Percentiles rank a stretch among this genome's conserved stretches.
These are phyloP conservation scores for Triops cancriformis DNA, from an alignment of 1,140 invertebrate genomes.

Conservation along the genomic window DNA sequence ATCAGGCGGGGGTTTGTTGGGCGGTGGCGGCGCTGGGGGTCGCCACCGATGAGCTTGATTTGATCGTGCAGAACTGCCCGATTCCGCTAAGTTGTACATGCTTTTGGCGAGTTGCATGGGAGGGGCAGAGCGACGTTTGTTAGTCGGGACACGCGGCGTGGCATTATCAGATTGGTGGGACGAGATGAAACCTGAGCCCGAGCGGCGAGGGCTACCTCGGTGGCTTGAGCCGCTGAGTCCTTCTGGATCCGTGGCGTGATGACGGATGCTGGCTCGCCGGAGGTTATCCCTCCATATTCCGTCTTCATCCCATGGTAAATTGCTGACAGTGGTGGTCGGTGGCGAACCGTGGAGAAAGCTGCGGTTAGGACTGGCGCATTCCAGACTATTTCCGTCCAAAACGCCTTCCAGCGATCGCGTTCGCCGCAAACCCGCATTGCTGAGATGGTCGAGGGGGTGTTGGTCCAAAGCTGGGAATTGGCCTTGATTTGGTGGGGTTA, in stretches of 20 bases:
- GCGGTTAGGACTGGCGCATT: neutral
- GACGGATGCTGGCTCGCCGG: constrained; percentile 62
- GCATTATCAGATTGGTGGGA: constrained; percentile 31
- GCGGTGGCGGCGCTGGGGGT: constrained; percentile 20
- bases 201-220: neutral
- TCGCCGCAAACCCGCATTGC: constrained; percentile 31
- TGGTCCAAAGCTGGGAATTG: neutral
- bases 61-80: constrained; percentile 37
- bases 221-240: neutral
- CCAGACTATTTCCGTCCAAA: constrained; percentile 44
- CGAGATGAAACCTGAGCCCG: neutral
- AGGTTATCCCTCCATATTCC: constrained; percentile 67
- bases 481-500: neutral
- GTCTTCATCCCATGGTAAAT: constrained; percentile 65
- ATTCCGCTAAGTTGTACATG: constrained; percentile 44
- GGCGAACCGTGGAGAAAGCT: constrained; percentile 17
- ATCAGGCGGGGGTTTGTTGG: constrained; percentile 24
- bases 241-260: constrained; percentile 36
- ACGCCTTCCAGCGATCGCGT: constrained; percentile 55
- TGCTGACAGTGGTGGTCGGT: constrained; percentile 47
- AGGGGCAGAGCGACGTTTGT: constrained; percentile 31
- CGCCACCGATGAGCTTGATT: neutral
- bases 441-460: neutral
- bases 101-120: constrained; percentile 34
- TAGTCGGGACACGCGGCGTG: constrained; percentile 35